A percentile compares a stretch with the other conserved stretches of the same genome.
phyloP scores from a whole-genome alignment of 2,888 invertebrate genomes.

The Arctia plantaginis region DNA sequence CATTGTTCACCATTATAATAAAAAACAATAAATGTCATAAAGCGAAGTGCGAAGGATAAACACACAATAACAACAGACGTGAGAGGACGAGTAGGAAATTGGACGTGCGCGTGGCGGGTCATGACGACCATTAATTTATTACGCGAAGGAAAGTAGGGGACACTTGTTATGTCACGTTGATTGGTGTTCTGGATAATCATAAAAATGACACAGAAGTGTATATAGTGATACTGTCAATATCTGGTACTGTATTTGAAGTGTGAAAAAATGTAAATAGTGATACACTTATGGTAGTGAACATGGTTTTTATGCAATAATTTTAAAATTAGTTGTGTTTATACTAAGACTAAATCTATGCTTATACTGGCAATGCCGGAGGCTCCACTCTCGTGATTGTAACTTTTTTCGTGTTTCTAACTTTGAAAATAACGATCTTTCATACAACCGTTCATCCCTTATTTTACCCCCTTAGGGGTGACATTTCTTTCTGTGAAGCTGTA shows the following conservation, averaged over 20 bases:
- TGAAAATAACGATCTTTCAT: no score
- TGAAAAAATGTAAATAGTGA: not conserved
- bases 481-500: no score
- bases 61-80: conserved; percentile 25
- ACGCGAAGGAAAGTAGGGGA: not conserved
- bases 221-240: no score
- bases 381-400: no score
- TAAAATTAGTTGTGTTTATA: no score
- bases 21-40: not conserved
- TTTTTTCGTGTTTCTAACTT: no score
- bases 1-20: not conserved
- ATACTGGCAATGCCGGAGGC: no score
- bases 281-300: no score
- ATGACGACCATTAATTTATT: conserved; percentile 46
- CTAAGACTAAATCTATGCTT: no score
- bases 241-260: not conserved
- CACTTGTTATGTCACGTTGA: not conserved
- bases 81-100: conserved; percentile 35
- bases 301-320: no score
- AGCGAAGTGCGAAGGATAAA: conserved; percentile 12
- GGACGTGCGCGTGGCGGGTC: conserved; percentile 45
- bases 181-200: not conserved
- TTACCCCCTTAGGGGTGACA: no score
- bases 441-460: no score
- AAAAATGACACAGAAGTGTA: not conserved